A percentile compares a stretch with the other conserved stretches of the same genome.
These are phyloP conservation scores for Scytalopus superciliaris DNA, from an alignment of 2,113 vertebrate genomes.

Conservation along the genomic window DNA sequence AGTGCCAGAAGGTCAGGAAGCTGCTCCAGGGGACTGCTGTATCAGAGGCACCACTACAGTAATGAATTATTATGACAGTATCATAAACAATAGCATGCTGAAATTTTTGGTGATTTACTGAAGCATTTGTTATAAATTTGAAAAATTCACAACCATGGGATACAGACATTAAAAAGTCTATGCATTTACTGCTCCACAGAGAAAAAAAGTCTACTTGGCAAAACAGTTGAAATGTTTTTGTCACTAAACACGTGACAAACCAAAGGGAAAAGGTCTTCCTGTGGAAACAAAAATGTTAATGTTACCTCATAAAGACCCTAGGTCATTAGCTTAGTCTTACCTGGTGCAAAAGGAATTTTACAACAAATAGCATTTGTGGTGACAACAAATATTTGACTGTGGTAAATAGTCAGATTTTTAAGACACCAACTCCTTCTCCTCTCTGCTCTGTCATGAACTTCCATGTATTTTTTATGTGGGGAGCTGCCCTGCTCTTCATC, in stretches of 20 bases:
- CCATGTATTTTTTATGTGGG: background rate
- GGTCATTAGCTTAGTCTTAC: background rate
- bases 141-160: background rate
- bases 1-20: background rate
- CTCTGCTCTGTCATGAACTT: background rate
- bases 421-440: background rate
- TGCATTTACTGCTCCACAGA: background rate
- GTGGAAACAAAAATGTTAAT: background rate
- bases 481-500: background rate
- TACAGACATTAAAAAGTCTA: background rate
- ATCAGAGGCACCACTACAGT: background rate
- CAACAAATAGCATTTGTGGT: background rate
- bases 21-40: background rate
- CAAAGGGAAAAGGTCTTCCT: background rate
- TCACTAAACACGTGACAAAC: background rate
- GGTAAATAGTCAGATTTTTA: background rate
- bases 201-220: background rate
- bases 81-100: background rate
- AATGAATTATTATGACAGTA: constrained; percentile 22
- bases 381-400: background rate
- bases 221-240: background rate
- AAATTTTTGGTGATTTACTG: background rate
- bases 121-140: background rate
- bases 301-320: background rate
- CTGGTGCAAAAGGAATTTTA: background rate